phyloP scores from a whole-genome alignment of 2,113 vertebrate genomes.

The Acrocephalus kingi region DNA sequence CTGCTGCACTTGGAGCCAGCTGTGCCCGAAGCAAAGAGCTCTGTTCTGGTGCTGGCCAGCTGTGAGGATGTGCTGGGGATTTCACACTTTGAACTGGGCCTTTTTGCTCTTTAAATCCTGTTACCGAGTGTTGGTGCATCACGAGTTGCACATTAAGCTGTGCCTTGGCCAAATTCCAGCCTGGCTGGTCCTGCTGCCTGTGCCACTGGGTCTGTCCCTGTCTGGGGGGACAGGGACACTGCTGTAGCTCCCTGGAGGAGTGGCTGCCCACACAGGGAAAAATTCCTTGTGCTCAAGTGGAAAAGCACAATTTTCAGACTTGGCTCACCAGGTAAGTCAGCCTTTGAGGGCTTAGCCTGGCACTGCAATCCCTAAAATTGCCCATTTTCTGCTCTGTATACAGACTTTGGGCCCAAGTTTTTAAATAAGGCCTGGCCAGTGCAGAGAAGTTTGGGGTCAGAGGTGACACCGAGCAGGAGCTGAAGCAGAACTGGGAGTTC shows the following conservation, averaged over 20 bases:
- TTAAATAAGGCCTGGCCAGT: not conserved
- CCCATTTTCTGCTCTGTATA: conserved; percentile 25
- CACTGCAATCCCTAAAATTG: conserved; percentile 12
- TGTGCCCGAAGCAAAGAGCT: not conserved
- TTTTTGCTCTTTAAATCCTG: not conserved
- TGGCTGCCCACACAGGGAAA: fast-evolving
- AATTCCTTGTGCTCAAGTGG: not conserved
- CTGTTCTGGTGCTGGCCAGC: not conserved
- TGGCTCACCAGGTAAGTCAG: not conserved
- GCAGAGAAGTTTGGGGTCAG: not conserved
- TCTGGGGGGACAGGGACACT: not conserved
- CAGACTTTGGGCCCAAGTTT: not conserved
- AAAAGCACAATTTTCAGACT: conserved; percentile 25
- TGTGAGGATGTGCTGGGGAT: not conserved
- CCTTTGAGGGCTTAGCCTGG: conserved; percentile 5
- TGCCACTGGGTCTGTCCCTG: not conserved
- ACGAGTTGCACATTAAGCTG: not conserved
- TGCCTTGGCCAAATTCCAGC: not conserved
- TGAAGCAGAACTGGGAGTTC: not conserved
- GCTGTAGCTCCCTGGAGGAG: not conserved
- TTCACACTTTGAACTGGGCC: not conserved
- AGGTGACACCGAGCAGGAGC: not conserved
- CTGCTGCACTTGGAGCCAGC: not conserved
- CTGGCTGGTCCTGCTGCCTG: not conserved
- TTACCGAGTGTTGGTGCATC: not conserved